Base-by-base conservation (phyloP, 2,113 vertebrate genomes). In the Turnix velox region DNA sequence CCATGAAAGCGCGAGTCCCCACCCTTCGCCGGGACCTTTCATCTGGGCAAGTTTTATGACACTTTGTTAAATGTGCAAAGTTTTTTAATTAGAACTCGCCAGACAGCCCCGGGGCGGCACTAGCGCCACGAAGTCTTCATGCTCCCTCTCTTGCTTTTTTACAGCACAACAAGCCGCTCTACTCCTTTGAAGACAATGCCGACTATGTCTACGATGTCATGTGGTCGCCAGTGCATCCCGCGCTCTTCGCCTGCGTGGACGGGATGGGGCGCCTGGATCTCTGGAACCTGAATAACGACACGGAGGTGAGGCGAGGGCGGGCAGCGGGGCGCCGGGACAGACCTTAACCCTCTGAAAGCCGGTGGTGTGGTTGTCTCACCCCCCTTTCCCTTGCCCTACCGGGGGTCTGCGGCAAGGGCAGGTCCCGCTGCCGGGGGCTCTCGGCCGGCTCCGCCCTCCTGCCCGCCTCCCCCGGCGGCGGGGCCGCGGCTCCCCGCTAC, bases 121-220 rank as follows among this genome's bases (percentile, higher is more conserved):
- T 98, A 99, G 99, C 99, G 99, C 99, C 99, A 97, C 98, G 96
- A 96, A 98, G 99, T 99, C 99, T 99, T 98, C 97, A 92, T 94
- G 85, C 97, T 96, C n/a, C n/a, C n/a, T n/a, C n/a, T 96, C 96
- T 97, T 94, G 94, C 94, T 96, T 85, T 97, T 96, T 97, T 95
- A 74, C 98, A 99, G 99, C 98, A 99, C 98, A 99, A 99, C 98
- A 99, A 98, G 98, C 98, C 99, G 95, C 98, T 99, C 93, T 99
- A 99, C 98, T 99, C 99, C 89, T 99, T 99, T 97, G 99, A 99
- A 98, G 99, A 99, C 98, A 99, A 99, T 84, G 98, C 99, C 8
- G 99, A 99, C 98, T 99, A 99, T 86, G 99, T 99, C 94, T 99
- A 99, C 95, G 99, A 99, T 71, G 99, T 99, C 98, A 99, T 98